A percentile compares a stretch with the other conserved stretches of the same genome.
Evolutionary conservation across 2,113 vertebrate genomes (phyloP).

Genomic region (Phycodurus eques): DNA sequence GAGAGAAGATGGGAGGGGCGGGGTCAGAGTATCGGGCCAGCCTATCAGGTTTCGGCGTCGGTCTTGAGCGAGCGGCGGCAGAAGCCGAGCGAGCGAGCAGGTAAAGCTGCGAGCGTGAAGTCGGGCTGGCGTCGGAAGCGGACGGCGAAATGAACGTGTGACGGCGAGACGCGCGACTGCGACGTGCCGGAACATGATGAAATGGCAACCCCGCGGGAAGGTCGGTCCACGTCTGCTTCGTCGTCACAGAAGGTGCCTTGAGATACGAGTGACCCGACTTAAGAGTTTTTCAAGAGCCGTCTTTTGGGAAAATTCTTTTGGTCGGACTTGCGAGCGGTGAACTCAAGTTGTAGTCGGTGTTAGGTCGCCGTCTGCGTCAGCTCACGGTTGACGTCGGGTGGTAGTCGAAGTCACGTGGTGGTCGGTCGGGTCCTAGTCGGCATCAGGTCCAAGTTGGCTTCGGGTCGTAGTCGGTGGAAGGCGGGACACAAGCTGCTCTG

Average conservation of each 20-base stretch:
- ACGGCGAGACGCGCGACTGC: not conserved
- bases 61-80: not conserved
- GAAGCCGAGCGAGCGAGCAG: not conserved
- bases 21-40: not conserved
- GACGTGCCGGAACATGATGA: slow-evolving; percentile 89
- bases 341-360: too few relatives aligned
- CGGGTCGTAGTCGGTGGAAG: slow-evolving; percentile 12
- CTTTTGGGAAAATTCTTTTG: too few relatives aligned
- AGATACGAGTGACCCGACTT: too few relatives aligned
- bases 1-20: not conserved
- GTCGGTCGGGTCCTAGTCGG: too few relatives aligned
- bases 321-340: too few relatives aligned
- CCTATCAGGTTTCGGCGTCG: not conserved
- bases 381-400: too few relatives aligned
- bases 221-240: slow-evolving; percentile 49
- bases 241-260: too few relatives aligned
- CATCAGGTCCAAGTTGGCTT: too few relatives aligned
- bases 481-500: slow-evolving; percentile 3
- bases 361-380: too few relatives aligned
- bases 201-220: slow-evolving; percentile 99
- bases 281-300: not conserved
- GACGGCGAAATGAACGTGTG: not conserved
- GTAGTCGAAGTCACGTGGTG: too few relatives aligned
- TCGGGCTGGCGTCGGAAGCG: not conserved
- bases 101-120: not conserved